Base-by-base conservation (phyloP, 2,888 invertebrate species). In the Dendrolimus pini region DNA sequence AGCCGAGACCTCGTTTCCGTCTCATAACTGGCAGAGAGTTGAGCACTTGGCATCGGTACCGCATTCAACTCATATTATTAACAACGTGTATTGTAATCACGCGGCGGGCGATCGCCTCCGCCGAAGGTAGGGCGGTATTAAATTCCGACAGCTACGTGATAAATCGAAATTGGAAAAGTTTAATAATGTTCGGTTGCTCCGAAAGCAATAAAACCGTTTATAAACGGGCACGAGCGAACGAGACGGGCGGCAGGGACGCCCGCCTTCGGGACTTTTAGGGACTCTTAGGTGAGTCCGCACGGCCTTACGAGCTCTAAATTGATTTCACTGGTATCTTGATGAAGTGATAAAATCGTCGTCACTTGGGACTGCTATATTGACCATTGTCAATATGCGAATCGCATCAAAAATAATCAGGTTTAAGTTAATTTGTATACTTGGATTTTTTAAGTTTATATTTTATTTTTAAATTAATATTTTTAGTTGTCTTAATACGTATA, bases 91-190 rank as follows among this genome's bases (percentile, higher is more conserved):
- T 90, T 90, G 90, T 89, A 89, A 89, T 89, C 86, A 89, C 86
- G 89, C 89, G 89, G 89, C 87, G 82, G 88, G 89, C 89, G 88
- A 89, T 89, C 89, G 89, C 87, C 89, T 88, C 81, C 88, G 85
- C 82, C 83, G 89, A 90, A 90, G 90, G 89, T 90, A 88, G 89
- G 89, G 89, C 87, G 90, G 90, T 90, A 90, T 90, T 90, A 90
- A 90, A 90, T 90, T 90, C 90, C 90, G 90, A 90, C 90, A 90
- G 89, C 90, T 90, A 90, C 90, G 90, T 90, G 90, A 90, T 90
- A 90, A 91, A 90, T 90, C 90, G 90, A 90, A 91, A 91, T 91
- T 91, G 90, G 91, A 90, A 91, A 91, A 91, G 90, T 91, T 91
- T 91, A 91, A 91, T 91, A 91, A 91, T 90, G 91, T 90, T 90